These are phyloP conservation scores for Zapus hudsonius DNA, from an alignment of 2,113 vertebrate species.

Conservation along the genomic window DNA sequence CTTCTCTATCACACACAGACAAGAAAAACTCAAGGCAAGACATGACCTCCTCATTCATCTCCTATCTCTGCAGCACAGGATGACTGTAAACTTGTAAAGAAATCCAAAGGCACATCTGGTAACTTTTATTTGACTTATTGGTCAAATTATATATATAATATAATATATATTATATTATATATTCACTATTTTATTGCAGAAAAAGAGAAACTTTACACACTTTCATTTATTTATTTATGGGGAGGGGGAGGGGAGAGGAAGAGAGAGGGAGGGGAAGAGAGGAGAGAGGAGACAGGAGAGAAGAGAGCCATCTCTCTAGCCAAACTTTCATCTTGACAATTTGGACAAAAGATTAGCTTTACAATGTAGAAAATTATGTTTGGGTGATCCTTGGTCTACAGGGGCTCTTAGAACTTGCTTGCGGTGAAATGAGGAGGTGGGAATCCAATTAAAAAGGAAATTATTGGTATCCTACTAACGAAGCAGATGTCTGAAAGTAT, in stretches of 20 bases:
- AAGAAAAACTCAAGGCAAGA: neutral
- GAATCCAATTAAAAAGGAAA: neutral
- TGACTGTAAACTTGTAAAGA: conserved; percentile 7
- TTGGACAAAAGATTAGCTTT: conserved; percentile 38
- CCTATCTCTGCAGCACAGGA: neutral
- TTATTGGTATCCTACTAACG: neutral
- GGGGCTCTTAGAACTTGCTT: neutral
- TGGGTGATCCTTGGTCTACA: neutral
- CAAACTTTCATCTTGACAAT: neutral
- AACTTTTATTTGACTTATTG: conserved; percentile 5
- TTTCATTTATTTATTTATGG: too few relatives aligned
- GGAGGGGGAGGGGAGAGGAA: too few relatives aligned
- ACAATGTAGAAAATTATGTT: neutral
- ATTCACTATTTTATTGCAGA: neutral
- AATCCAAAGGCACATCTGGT: neutral
- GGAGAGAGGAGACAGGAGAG: too few relatives aligned
- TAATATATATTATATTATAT: too few relatives aligned
- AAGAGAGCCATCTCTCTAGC: too few relatives aligned
- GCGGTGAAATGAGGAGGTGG: neutral
- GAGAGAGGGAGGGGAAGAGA: too few relatives aligned
- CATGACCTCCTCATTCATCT: neutral
- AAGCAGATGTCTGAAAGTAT: neutral
- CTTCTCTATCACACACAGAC: neutral
- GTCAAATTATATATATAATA: too few relatives aligned
- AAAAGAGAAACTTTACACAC: neutral